Percentiles rank a stretch among this genome's conserved stretches.
Conservation (phyloP, 2,113 vertebrate genomes). For the Penelope pileata region DNA sequence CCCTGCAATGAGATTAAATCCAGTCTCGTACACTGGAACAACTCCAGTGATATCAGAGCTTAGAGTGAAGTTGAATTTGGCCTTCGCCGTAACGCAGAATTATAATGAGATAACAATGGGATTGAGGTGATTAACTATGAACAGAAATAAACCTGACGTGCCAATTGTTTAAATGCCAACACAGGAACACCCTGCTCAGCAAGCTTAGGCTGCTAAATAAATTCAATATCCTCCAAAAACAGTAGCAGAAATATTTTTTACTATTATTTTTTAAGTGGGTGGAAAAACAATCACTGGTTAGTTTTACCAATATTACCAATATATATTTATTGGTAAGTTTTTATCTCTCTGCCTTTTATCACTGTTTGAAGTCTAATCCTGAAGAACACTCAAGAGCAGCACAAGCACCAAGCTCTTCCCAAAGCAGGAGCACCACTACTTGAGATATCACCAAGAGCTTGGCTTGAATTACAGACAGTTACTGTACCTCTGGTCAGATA, state of each 20-base stretch:
- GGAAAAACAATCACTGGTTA: too few species aligned
- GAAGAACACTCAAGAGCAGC: background rate
- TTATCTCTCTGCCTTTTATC: background rate
- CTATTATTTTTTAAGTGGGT: background rate
- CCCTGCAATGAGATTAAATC: background rate
- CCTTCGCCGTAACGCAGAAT: background rate
- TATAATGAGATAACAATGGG: slow-evolving; percentile 29
- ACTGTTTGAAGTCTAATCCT: background rate
- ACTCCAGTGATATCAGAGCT: background rate
- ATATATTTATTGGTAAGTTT: background rate
- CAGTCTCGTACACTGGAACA: background rate
- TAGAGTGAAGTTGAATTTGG: background rate
- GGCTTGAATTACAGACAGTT: background rate
- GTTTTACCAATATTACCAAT: too few species aligned
- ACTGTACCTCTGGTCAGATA: background rate
- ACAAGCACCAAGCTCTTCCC: background rate
- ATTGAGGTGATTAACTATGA: slow-evolving; percentile 41
- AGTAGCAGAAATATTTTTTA: background rate
- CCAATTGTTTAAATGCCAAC: background rate
- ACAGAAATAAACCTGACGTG: slow-evolving; percentile 37
- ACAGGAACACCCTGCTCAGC: background rate
- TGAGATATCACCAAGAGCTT: background rate
- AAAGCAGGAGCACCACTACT: background rate
- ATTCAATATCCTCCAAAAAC: background rate
- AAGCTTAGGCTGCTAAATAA: background rate